Conservation (phyloP, 1,140 invertebrate species). For the Brachionus rotundiformis region DNA sequence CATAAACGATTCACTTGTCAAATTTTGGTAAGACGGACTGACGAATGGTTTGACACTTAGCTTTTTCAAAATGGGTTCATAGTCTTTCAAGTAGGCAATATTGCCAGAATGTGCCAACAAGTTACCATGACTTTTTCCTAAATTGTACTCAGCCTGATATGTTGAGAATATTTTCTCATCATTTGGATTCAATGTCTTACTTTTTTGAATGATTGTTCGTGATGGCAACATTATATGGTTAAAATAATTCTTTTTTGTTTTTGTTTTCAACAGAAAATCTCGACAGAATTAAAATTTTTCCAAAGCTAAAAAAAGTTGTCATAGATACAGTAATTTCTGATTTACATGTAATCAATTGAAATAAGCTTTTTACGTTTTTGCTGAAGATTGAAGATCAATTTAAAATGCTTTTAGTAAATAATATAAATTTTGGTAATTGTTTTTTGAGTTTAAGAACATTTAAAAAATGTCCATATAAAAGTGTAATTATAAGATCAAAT, state of each 20-base stretch:
- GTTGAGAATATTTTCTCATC: conserved; percentile 50
- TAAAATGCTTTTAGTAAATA: neutral
- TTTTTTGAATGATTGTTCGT: conserved; percentile 19
- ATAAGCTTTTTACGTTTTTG: neutral
- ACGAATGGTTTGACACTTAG: neutral
- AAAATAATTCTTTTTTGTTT: neutral
- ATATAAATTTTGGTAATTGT: neutral
- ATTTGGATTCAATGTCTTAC: neutral
- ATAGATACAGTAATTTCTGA: neutral
- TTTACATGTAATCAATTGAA: neutral
- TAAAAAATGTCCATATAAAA: too few species aligned
- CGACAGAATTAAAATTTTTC: neutral
- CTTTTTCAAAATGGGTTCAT: neutral
- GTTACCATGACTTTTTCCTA: conserved; percentile 35
- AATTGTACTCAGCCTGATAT: conserved; percentile 38
- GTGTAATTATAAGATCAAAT: too few species aligned
- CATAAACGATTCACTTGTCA: conserved; percentile 17
- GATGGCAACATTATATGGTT: conserved; percentile 27
- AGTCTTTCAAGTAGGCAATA: neutral
- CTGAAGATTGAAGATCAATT: neutral
- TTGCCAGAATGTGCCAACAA: conserved; percentile 37
- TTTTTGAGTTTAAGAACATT: too few species aligned
- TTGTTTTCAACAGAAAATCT: neutral
- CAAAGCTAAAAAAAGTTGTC: conserved; percentile 19
- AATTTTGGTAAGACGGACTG: conserved; percentile 34